Percentiles rank a stretch among this genome's conserved stretches.
These are phyloP conservation scores for Sylvicola fuscatus DNA, from an alignment of 2,888 invertebrate species.

Conservation along the genomic window DNA sequence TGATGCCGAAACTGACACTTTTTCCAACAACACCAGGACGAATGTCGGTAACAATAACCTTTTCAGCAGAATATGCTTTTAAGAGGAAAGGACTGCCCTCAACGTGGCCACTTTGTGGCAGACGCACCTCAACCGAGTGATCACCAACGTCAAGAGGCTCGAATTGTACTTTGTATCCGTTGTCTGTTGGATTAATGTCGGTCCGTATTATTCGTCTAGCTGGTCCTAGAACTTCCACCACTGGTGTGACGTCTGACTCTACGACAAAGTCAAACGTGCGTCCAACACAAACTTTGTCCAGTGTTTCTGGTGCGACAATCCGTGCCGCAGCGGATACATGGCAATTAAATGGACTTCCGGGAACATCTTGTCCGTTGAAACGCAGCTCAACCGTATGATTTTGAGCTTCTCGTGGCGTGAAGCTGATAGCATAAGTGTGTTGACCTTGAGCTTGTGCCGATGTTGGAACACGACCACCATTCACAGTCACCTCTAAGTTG, in stretches of 20 bases:
- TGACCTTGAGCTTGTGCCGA: constrained; percentile 93
- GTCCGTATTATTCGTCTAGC: constrained; percentile 49
- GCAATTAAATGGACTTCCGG: constrained; percentile 39
- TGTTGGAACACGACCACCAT: constrained; percentile 91
- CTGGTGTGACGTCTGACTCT: constrained; percentile 64
- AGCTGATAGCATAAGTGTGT: constrained; percentile 90
- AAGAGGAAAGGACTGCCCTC: constrained; percentile 90
- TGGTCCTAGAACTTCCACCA: constrained; percentile 61
- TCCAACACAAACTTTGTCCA: constrained; percentile 80
- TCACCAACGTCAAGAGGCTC: constrained; percentile 83
- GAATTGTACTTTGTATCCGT: constrained; percentile 41
- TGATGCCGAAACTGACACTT: constrained; percentile 85
- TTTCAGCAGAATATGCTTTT: constrained; percentile 87
- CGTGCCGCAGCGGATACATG: constrained; percentile 57
- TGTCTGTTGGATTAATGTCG: constrained; percentile 25
- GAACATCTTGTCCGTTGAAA: constrained; percentile 92
- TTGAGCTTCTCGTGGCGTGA: constrained; percentile 80
- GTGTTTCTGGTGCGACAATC: constrained; percentile 61
- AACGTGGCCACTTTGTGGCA: constrained; percentile 53
- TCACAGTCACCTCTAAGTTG: constrained; percentile 94
- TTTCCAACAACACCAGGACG: constrained; percentile 78
- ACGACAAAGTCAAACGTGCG: constrained; percentile 67
- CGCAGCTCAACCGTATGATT: constrained; percentile 85
- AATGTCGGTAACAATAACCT: constrained; percentile 89
- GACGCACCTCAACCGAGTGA: constrained; percentile 62